Conservation (phyloP, 1,140 invertebrate genomes). For the Hestina assimilis region DNA sequence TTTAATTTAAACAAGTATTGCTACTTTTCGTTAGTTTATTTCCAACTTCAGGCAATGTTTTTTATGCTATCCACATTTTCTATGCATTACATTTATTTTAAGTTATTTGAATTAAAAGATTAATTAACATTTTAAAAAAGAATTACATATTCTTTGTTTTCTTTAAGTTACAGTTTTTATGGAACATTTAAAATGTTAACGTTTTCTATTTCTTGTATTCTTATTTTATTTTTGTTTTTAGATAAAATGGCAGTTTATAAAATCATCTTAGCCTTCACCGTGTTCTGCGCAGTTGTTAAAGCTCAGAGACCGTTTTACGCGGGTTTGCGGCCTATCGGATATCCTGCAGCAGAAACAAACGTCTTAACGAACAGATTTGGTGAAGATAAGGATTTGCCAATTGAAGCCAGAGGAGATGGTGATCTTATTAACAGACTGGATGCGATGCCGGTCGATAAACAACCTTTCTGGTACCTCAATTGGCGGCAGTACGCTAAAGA, state of each 20-base stretch:
- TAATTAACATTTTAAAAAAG: no score
- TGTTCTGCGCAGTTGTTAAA: constrained; percentile 23
- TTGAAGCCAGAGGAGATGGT: constrained; percentile 72
- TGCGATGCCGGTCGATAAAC: constrained; percentile 74
- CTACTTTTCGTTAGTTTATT: no score
- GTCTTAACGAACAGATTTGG: constrained; percentile 45
- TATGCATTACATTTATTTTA: no score
- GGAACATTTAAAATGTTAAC: no score
- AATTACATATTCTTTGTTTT: no score
- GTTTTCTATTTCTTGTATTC: no score
- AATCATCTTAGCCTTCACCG: background rate
- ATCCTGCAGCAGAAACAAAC: constrained; percentile 35
- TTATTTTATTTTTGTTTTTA: no score
- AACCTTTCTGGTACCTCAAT: constrained; percentile 80
- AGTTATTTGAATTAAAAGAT: no score
- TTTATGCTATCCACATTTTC: no score
- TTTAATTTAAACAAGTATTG: no score
- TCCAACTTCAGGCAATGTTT: no score
- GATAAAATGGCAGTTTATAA: background rate
- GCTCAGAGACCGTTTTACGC: constrained; percentile 63
- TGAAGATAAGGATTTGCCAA: constrained; percentile 47
- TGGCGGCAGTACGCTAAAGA: constrained; percentile 71
- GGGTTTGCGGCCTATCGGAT: constrained; percentile 51
- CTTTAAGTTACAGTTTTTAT: no score
- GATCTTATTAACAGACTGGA: constrained; percentile 73